Base-by-base conservation (phyloP, 2,113 vertebrate genomes). In the Rhinopomastus cyanomelas region DNA sequence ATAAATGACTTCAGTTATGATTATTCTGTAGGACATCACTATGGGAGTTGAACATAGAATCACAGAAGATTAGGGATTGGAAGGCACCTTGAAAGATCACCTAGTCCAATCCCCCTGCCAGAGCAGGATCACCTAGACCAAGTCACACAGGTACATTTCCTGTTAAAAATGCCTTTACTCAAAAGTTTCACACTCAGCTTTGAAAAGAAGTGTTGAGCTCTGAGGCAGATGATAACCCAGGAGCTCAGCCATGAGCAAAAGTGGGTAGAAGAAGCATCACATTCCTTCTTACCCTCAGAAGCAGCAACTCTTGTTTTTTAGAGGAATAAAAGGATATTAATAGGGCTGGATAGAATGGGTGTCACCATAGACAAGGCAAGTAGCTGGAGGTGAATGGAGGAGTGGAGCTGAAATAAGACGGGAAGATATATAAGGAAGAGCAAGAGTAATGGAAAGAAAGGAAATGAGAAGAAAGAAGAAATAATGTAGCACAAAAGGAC, bases 131-230 rank as follows among this genome's bases (percentile, higher is more conserved):
- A n/a, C n/a, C n/a, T n/a, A n/a, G n/a, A n/a, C n/a, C n/a, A n/a
- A n/a, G n/a, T n/a, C n/a, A n/a, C n/a, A n/a, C n/a, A n/a, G n/a
- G n/a, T n/a, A n/a, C n/a, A 83, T 67, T 89, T 74, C 60, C 76
- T 81, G 69, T 59, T 87, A 88, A 81, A 91, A 87, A 85, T 81
- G 42, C 13, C 34, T 89, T 82, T 88, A 83, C 53, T 80, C 61
- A 65, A 18, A 92, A 89, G 52, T 92, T 91, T 94, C 67, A 80
- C 39, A 52, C 22, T 76, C 37, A 71, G 61, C 67, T 89, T 92
- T 82, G 87, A 89, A 93, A 89, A 71, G 49, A 91, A 85, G 91
- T 49, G 53, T 61, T 48, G 67, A 81, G 16, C 39, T 92, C 61
- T 2, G 4, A 82, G 56, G 42, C 26, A 55, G 37, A 27, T 1